A percentile compares a stretch with the other conserved stretches of the same genome.
These are phyloP conservation scores for Diarsia mendica DNA, from an alignment of 2,888 invertebrate genomes.

Conservation along the genomic window DNA sequence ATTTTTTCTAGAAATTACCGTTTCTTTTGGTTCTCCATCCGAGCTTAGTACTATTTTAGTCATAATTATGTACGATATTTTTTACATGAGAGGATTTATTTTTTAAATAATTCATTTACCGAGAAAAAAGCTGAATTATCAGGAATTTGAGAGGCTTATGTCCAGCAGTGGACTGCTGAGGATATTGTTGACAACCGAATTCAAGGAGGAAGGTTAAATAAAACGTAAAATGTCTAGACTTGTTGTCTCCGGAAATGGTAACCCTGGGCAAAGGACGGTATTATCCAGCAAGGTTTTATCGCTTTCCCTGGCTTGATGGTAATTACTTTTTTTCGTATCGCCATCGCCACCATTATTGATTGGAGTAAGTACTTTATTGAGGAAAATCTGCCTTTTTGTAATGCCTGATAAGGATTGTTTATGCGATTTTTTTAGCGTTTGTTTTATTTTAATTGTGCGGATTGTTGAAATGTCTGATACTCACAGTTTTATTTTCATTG, in stretches of 20 bases:
- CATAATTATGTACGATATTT: not conserved
- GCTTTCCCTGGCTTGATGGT: constrained; percentile 44
- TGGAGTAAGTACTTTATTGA: constrained; percentile 54
- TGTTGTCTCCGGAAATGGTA: not conserved
- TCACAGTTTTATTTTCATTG: not conserved
- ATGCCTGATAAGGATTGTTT: constrained; percentile 21
- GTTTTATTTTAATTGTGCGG: not conserved
- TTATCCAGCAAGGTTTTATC: constrained; percentile 60
- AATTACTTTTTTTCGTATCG: constrained; percentile 58
- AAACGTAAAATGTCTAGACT: not conserved
- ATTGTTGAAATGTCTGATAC: not conserved
- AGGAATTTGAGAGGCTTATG: not conserved
- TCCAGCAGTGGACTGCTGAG: not conserved
- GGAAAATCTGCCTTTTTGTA: constrained; percentile 41
- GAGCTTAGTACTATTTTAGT: not conserved
- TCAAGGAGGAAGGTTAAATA: not conserved
- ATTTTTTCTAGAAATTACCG: not conserved
- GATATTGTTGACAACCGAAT: not conserved
- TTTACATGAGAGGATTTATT: not conserved
- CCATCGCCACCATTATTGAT: constrained; percentile 53
- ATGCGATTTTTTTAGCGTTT: not conserved
- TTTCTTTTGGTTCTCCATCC: not conserved
- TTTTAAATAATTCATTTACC: not conserved
- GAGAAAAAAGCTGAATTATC: not conserved
- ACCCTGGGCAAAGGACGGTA: constrained; percentile 21